A percentile compares a stretch with the other conserved stretches of the same genome.
These are phyloP conservation scores for Typhlichthys subterraneus DNA, from an alignment of 2,797 vertebrate species.

Conservation along the genomic window DNA sequence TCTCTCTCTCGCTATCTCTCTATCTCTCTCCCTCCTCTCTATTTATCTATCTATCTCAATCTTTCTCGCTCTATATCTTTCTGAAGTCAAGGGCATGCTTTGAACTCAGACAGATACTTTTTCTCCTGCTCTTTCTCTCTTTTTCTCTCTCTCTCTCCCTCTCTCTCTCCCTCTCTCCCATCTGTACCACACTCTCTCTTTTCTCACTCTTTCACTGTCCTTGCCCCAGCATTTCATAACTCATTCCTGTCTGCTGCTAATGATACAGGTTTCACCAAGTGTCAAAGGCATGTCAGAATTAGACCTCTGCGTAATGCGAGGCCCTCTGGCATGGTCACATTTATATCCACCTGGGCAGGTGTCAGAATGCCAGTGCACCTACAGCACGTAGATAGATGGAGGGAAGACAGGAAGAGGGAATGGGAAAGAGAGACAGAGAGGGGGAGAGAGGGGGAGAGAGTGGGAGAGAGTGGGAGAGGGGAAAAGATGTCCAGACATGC, in stretches of 20 bases:
- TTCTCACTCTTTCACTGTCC: constrained; percentile 51
- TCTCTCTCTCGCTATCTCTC: constrained; percentile 3
- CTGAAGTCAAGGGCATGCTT: constrained; percentile 77
- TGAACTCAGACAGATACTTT: constrained; percentile 70
- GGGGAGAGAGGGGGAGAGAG: background rate
- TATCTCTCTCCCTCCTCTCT: background rate
- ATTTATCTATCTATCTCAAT: constrained; percentile 6
- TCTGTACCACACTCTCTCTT: constrained; percentile 28
- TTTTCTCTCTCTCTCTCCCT: constrained; percentile 9
- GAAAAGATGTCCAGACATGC: constrained; percentile 35
- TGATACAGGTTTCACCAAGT: constrained; percentile 67
- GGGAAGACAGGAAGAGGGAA: constrained; percentile 24
- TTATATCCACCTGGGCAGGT: constrained; percentile 44
- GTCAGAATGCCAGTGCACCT: constrained; percentile 36
- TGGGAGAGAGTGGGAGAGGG: background rate
- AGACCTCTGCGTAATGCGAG: constrained; percentile 40
- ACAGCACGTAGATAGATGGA: background rate
- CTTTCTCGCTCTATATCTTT: constrained; percentile 11
- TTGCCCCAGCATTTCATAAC: constrained; percentile 55
- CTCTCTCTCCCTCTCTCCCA: constrained; percentile 11
- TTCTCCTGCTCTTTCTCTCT: constrained; percentile 46
- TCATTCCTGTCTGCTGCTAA: constrained; percentile 51
- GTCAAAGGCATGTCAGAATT: constrained; percentile 57
- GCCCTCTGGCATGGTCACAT: constrained; percentile 41
- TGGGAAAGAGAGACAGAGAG: constrained; percentile 13